phyloP scores from a whole-genome alignment of 92 coral and sea anemone species.

The Nematostella vectensis region DNA sequence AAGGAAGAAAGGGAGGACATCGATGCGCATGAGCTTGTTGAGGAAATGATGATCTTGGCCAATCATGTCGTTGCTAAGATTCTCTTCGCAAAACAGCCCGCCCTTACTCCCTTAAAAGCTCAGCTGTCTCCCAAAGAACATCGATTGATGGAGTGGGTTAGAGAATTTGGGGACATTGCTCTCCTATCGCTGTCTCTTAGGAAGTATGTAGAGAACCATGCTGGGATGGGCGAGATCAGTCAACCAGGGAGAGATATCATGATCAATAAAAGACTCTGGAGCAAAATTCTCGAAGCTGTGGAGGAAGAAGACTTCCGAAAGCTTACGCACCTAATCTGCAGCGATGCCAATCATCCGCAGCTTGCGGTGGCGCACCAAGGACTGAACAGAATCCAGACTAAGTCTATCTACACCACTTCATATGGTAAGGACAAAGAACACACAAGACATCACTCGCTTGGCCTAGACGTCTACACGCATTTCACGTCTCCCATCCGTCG shows the following conservation, averaged over 20 bases:
- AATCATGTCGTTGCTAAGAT: constrained; percentile 54
- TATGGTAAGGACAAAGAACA: constrained; percentile 24
- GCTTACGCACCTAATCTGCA: constrained; percentile 43
- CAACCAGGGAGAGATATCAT: constrained; percentile 12
- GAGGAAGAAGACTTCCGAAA: constrained; percentile 12
- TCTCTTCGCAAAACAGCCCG: constrained; percentile 16
- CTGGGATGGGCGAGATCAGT: not conserved
- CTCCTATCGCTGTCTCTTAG: constrained; percentile 29
- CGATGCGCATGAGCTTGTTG: constrained; percentile 88
- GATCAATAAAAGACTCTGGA: constrained; percentile 45
- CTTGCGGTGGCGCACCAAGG: constrained; percentile 52
- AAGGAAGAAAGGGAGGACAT: constrained; percentile 20
- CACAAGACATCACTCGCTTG: constrained; percentile 40
- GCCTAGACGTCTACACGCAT: constrained; percentile 51
- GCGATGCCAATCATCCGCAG: constrained; percentile 63
- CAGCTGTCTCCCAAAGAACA: constrained; percentile 76
- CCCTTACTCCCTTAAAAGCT: constrained; percentile 49
- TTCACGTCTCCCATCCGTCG: constrained; percentile 96
- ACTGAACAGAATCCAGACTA: constrained; percentile 49
- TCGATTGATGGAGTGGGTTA: constrained; percentile 62
- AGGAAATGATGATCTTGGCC: constrained; percentile 85
- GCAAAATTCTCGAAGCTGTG: constrained; percentile 26
- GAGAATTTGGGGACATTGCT: constrained; percentile 33
- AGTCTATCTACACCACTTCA: constrained; percentile 50
- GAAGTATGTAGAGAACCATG: constrained; percentile 16